Evolutionary conservation across 2,113 vertebrate species (phyloP), one percentile per base, ranked within the genome.

Genomic region (Copsychus sechellarum): DNA sequence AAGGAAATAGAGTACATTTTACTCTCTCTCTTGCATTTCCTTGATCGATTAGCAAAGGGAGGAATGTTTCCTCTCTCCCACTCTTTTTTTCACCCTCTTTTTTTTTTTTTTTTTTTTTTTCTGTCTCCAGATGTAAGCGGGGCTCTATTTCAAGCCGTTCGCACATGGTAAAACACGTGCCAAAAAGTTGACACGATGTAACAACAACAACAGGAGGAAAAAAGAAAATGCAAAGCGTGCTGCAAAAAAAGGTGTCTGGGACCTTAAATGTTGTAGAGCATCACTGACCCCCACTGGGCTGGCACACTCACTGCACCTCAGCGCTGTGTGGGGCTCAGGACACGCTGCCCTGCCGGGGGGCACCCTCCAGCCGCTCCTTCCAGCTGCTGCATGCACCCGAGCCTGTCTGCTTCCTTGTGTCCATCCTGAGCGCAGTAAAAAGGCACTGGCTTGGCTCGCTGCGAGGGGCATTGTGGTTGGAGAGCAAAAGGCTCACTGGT

Each of bases 251-350:
- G 22, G 28, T 71, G 24, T 50, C 26, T 61, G 45, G 88, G 91
- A 78, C 76, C 64, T 90, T 86, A 92, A 94, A 67, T 92, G 57
- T 2, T 88, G 72, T 96, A 94, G 96, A 96, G 77, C 96, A 74
- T 97, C 96, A 96, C 94, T 97, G 96, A 97, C 96, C 96, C 94
- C 96, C 94, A 84, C 95, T 93, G 96, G 96, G 90, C 95, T 94
- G 93, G 86, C 90, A 76, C 80, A 47, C 92, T 94, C 95, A 96
- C 88, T 97, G 92, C 96, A 20, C 62, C 67, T 93, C 64, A 7
- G 1, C 1, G 1, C 0, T 9, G 26, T n/a, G 45, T 65, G 48
- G 71, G 57, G 62, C 47, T 73, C 42, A 2, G 3, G 40, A 48
- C 56, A 20, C 42, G 5, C 28, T 21, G 51, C 16, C 7, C 53